Evolutionary conservation across 2,888 invertebrate genomes (phyloP), one percentile per base, ranked within the genome.

Genomic region (Tetragonula carbonaria): DNA sequence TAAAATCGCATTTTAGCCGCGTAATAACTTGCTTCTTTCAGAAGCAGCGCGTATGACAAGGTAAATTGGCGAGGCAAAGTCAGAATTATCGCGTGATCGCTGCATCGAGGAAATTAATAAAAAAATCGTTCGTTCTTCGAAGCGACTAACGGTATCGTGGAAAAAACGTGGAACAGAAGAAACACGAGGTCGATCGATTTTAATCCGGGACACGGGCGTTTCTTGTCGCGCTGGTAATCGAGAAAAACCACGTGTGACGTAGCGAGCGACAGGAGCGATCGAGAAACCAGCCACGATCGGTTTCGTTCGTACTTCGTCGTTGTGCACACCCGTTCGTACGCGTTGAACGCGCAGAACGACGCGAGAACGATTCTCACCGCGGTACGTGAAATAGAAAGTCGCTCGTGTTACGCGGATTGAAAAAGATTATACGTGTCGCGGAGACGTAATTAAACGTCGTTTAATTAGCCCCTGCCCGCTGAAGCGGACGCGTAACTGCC

Each of bases 11-110:
- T 38, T 5, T 38, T 13, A 50, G 16, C 13, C 14, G 4, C 23
- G 82, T 23, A 87, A 85, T 45, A 57, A 80, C 38, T 81, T 88
- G 2, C 85, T 91, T 80, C 86, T 91, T 65, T 96, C 96, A 1
- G 96, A 96, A 3, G 97, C 96, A 28, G 96, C 95, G 51, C 28
- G 28, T 28, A 28, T 2, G 28, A 2, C 28, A 28, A 28, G 28
- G 28, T 2, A 28, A 28, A 28, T 28, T 28, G 28, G 28, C 28
- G 28, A 28, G 28, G 28, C 28, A 33, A 33, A 3, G 33, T 33
- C 33, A 33, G 33, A 2, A 33, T 33, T 33, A 33, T 33, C 3
- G 33, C 33, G 50, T 21, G 66, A 51, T 23, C 51, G 6, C 6
- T 38, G 73, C 21, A 14, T 23, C 50, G 45, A 33, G 68, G 33